A percentile compares a stretch with the other conserved stretches of the same genome.
These are phyloP conservation scores for Pipa parva DNA, from an alignment of 2,113 vertebrate species.

Conservation along the genomic window DNA sequence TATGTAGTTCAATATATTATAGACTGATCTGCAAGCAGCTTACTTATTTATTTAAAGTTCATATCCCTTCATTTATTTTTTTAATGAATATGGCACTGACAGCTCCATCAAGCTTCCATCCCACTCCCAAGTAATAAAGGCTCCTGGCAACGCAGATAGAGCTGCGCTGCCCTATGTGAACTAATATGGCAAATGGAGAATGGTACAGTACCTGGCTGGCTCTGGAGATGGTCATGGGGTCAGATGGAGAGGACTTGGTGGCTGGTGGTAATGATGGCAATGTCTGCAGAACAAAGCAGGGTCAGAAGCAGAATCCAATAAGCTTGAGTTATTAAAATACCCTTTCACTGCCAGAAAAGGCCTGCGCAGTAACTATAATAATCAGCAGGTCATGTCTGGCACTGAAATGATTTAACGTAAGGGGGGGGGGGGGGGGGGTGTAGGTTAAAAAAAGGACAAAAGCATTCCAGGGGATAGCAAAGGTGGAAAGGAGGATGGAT, in stretches of 20 bases:
- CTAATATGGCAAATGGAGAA: conserved; percentile 44
- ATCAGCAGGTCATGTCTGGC: conserved; percentile 3
- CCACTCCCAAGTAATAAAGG: conserved; percentile 54
- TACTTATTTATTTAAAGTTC: no score
- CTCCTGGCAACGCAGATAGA: conserved; percentile 27
- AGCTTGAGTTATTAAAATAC: conserved; percentile 65
- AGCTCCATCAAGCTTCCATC: conserved; percentile 39
- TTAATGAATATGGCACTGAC: no score
- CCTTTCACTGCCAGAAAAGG: conserved; percentile 19
- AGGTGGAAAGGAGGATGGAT: conserved; percentile 41
- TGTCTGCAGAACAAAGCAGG: conserved; percentile 87
- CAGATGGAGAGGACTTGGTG: conserved; percentile 88
- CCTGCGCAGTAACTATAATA: neutral
- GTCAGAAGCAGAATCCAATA: conserved; percentile 77
- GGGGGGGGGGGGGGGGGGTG: conserved; percentile 44
- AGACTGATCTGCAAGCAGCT: no score
- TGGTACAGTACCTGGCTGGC: conserved; percentile 88
- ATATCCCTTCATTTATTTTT: conserved; percentile 75
- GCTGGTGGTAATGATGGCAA: conserved; percentile 89
- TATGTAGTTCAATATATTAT: no score
- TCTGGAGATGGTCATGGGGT: conserved; percentile 89
- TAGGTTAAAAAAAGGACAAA: conserved; percentile 69
- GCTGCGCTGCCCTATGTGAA: conserved; percentile 2
- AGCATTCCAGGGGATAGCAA: conserved; percentile 39
- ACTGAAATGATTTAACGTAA: conserved; percentile 22